A percentile compares a stretch with the other conserved stretches of the same genome.
These are phyloP conservation scores for Rapana venosa DNA, from an alignment of 2,888 invertebrate species.

Conservation along the genomic window DNA sequence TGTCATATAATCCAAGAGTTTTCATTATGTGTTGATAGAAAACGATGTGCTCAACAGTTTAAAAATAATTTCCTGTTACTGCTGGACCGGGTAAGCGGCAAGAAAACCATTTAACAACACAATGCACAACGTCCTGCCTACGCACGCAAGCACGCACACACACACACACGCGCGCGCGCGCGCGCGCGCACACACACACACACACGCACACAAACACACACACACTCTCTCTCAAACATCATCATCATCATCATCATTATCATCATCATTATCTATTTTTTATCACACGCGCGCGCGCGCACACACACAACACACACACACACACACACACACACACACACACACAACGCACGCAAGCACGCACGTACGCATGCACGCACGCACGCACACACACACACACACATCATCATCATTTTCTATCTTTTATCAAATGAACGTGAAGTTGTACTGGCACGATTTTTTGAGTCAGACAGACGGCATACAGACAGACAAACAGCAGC, in stretches of 20 bases:
- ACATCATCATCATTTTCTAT: no score
- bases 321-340: constrained; percentile 40
- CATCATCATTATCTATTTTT: no score
- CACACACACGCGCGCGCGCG: constrained; percentile 19
- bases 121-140: background rate
- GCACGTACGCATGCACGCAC: constrained; percentile 17
- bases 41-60: no score
- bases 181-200: constrained; percentile 36
- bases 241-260: no score
- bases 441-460: no score
- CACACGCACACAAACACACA: constrained; percentile 38
- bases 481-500: no score
- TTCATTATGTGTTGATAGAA: no score
- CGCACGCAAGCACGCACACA: constrained; percentile 25
- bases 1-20: no score
- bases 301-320: constrained; percentile 23
- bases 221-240: constrained; percentile 37
- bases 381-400: constrained; percentile 11
- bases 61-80: no score
- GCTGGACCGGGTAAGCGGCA: no score
- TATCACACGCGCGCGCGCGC: background rate
- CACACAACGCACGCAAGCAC: constrained; percentile 6
- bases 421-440: no score
- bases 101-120: background rate
- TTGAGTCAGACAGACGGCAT: background rate